Base-by-base conservation (phyloP, 1,140 invertebrate genomes). In the Drosophila navojoa region DNA sequence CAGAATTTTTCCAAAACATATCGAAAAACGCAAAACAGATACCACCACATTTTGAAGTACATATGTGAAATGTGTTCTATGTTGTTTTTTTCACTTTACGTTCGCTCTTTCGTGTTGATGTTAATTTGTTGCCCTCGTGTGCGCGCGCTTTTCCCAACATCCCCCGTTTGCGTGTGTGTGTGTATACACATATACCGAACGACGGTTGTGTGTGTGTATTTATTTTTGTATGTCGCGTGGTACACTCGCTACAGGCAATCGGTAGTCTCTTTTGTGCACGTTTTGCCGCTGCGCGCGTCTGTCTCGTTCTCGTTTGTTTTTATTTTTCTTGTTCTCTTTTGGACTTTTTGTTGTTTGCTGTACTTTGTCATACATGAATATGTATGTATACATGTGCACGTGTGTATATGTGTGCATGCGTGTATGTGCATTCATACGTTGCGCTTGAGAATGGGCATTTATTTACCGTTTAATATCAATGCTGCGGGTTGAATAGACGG, bases 331-430 rank as follows among this genome's bases (percentile, higher is more conserved):
- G 69, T 87, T 89, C 78, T 75, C 68, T 86, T 86, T 81, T 86
- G 59, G 81, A 86, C 81, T 86, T 89, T 86, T 89, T 89, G 81
- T 86, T 89, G 85, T 89, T 89, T 89, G 84, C 84, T 89, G 84
- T 89, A 89, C 84, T 89, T 89, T 89, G 63, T 69, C 78, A 79
- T 72, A 81, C 71, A 64, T 76, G 62, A 47, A 60, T 57, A 60
- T 57, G 49, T 45, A 32, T 71, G 19, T 32, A 57, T 45, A n/a
- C 42, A 45, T 45, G 6, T 45, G 15, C n/a, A 16, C 50, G 44
- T 62, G 16, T 45, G 32, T 35, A 29, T 45, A 47, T 42, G 22
- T 45, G 50, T 42, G 22, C 58, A 55, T 45, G 50, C 38, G 25
- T 62, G 55, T 58, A 38, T 78, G 52, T 38, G 38, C 69, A 64